A percentile compares a stretch with the other conserved stretches of the same genome.
Evolutionary conservation across 2,113 vertebrate genomes (phyloP).

Genomic region (Callipepla squamata): DNA sequence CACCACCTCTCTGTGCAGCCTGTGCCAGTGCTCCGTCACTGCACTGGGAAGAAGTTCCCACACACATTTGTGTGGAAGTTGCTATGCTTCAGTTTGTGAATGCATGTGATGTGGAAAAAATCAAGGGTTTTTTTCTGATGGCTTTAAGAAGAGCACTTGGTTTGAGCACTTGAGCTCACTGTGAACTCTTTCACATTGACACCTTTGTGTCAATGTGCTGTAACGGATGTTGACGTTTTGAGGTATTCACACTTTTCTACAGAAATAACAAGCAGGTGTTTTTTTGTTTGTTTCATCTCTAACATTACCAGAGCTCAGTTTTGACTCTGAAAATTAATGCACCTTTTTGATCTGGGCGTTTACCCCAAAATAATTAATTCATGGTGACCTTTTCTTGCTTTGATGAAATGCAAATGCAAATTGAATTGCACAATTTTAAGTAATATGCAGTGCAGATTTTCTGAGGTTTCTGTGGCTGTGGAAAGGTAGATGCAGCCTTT

Average conservation of each 20-base stretch:
- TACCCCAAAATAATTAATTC: not conserved
- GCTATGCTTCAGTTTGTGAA: no score
- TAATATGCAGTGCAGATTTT: not conserved
- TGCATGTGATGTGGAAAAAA: not conserved
- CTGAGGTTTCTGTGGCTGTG: not conserved
- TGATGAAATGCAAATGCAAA: not conserved
- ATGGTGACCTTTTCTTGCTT: not conserved
- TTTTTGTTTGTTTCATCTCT: not conserved
- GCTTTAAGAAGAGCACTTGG: not conserved
- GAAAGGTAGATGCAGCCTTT: not conserved
- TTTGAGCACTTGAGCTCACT: not conserved
- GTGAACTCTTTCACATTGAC: not conserved
- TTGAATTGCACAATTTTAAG: not conserved
- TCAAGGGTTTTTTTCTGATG: not conserved
- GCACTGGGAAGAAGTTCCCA: no score
- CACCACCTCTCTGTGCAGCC: no score
- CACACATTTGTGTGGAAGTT: no score
- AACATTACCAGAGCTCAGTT: not conserved
- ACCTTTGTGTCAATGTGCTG: not conserved
- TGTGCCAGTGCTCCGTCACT: no score
- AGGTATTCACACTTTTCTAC: not conserved
- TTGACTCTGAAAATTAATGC: not conserved
- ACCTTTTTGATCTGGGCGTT: not conserved
- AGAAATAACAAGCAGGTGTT: not conserved
- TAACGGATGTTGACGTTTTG: not conserved